Conservation (phyloP, 2,797 vertebrate species). For the Lepidocolaptes lacrymiger region DNA sequence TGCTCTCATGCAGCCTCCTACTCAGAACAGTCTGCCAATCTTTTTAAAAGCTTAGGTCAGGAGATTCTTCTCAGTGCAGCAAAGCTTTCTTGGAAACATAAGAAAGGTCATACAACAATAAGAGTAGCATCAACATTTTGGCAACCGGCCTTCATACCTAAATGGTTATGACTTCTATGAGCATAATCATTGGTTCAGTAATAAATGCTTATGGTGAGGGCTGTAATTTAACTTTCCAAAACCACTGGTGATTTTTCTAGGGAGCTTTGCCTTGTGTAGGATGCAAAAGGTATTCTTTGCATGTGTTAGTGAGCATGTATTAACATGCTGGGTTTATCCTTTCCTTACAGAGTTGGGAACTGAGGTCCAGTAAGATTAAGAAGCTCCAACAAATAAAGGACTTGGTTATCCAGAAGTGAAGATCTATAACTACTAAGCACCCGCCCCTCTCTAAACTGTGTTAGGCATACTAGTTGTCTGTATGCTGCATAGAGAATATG, state of each 20-base stretch:
- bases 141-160: constrained; percentile 33
- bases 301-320: not conserved
- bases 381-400: not conserved
- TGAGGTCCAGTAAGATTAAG: not conserved
- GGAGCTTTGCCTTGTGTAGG: not conserved
- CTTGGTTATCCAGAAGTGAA: not conserved
- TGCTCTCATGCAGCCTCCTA: constrained; percentile 62
- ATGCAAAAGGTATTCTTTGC: not conserved
- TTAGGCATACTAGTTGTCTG: not conserved
- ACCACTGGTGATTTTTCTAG: not conserved
- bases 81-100: constrained; percentile 53
- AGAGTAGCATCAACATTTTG: constrained; percentile 52
- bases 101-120: constrained; percentile 47
- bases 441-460: not conserved
- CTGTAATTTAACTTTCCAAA: constrained; percentile 31
- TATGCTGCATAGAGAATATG: not conserved
- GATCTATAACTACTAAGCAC: not conserved
- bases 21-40: constrained; percentile 58
- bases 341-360: not conserved
- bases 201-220: not conserved
- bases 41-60: constrained; percentile 60
- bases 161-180: constrained; percentile 15
- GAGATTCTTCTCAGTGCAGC: constrained; percentile 45
- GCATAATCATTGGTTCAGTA: not conserved
- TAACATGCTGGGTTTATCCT: not conserved